Evolutionary conservation across 2,888 invertebrate genomes (phyloP).

Genomic region (Rhorus exstirpatorius): DNA sequence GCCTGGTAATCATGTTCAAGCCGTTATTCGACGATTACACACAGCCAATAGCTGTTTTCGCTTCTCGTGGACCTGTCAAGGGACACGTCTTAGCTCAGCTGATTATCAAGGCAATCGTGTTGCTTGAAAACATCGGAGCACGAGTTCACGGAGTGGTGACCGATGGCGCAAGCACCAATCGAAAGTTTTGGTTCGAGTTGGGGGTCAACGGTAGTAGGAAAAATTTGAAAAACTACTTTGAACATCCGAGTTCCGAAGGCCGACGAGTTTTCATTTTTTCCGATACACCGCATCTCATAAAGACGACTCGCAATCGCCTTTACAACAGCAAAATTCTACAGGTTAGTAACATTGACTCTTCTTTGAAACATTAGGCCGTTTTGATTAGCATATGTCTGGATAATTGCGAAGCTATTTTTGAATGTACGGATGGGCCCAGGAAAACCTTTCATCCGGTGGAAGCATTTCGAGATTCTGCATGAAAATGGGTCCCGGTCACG

Average conservation of each 20-base stretch:
- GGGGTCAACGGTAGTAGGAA: slow-evolving; percentile 60
- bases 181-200: slow-evolving; percentile 68
- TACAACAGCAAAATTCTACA: slow-evolving; percentile 53
- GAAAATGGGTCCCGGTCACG: slow-evolving; percentile 16
- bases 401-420: slow-evolving; percentile 22
- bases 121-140: slow-evolving; percentile 68
- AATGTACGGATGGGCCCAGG: slow-evolving; percentile 43
- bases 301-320: slow-evolving; percentile 64
- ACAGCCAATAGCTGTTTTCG: slow-evolving; percentile 70
- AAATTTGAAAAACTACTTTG: slow-evolving; percentile 57
- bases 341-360: slow-evolving; percentile 34
- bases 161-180: slow-evolving; percentile 72
- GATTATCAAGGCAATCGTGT: slow-evolving; percentile 65
- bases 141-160: slow-evolving; percentile 70
- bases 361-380: slow-evolving; percentile 25
- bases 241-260: slow-evolving; percentile 62
- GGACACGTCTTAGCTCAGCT: slow-evolving; percentile 60
- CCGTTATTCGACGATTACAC: slow-evolving; percentile 61
- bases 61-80: slow-evolving; percentile 63
- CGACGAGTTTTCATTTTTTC: slow-evolving; percentile 71
- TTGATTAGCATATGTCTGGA: neutral
- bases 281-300: slow-evolving; percentile 70
- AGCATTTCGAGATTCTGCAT: slow-evolving; percentile 49
- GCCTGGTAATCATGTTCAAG: slow-evolving; percentile 51
- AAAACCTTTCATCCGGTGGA: slow-evolving; percentile 37